Conservation (phyloP, 2,113 vertebrate genomes). For the Ictalurus furcatus region DNA sequence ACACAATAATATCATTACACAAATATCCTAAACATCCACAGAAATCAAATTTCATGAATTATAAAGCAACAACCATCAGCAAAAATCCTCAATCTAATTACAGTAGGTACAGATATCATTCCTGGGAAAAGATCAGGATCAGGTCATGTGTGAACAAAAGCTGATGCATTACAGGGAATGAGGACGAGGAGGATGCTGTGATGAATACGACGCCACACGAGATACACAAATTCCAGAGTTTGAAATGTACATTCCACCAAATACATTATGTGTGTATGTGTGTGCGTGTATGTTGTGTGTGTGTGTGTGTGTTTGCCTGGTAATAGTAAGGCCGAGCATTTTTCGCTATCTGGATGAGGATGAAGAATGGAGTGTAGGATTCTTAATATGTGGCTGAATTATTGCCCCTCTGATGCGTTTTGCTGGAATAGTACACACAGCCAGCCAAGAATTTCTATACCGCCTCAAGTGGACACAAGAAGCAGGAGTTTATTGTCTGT, state of each 20-base stretch:
- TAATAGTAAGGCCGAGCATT: background rate
- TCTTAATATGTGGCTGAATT: background rate
- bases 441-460: background rate
- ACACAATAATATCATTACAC: background rate
- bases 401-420: background rate
- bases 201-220: background rate
- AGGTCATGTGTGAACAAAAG: background rate
- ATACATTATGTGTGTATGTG: background rate
- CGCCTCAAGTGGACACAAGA: background rate
- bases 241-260: background rate
- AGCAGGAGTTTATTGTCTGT: background rate
- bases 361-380: background rate
- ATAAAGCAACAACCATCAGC: background rate
- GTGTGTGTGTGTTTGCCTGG: background rate
- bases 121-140: background rate
- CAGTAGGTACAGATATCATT: background rate
- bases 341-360: background rate
- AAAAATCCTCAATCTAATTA: background rate
- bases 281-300: background rate
- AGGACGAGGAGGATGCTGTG: background rate
- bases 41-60: too few species aligned
- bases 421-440: background rate
- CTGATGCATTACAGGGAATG: background rate
- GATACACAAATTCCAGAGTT: background rate
- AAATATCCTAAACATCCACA: background rate